These are phyloP conservation scores for Philonicus albiceps DNA, from an alignment of 2,888 invertebrate species.

Conservation along the genomic window DNA sequence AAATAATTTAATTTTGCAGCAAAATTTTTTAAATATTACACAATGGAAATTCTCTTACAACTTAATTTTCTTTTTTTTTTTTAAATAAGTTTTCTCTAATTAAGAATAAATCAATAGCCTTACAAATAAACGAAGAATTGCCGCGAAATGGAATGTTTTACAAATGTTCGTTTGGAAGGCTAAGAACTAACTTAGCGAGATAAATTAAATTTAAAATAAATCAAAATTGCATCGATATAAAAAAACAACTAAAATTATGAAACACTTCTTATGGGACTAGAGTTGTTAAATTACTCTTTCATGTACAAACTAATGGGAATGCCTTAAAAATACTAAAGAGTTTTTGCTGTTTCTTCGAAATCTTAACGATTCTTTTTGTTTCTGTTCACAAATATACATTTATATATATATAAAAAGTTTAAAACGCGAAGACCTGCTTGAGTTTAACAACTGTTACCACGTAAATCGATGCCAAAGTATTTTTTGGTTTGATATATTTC, in stretches of 20 bases:
- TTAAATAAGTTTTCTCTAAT: background rate
- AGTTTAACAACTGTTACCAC: background rate
- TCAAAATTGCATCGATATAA: background rate
- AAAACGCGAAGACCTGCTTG: background rate
- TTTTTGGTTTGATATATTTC: background rate
- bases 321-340: background rate
- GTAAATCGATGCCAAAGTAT: background rate
- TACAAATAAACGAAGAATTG: background rate
- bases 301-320: background rate
- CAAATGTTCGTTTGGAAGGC: background rate
- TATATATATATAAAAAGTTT: background rate
- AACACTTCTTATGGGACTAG: conserved; percentile 36
- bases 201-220: background rate
- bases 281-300: conserved; percentile 11
- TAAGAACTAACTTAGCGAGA: background rate
- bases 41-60: background rate
- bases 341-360: background rate
- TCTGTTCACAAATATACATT: background rate
- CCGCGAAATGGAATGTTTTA: conserved; percentile 11
- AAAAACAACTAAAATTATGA: conserved; percentile 29
- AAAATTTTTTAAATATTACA: conserved; percentile 26
- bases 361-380: background rate
- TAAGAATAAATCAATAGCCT: background rate
- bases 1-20: conserved; percentile 38
- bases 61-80: background rate